Base-by-base conservation (phyloP, 1,140 invertebrate species). In the Hycleus phaleratus region DNA sequence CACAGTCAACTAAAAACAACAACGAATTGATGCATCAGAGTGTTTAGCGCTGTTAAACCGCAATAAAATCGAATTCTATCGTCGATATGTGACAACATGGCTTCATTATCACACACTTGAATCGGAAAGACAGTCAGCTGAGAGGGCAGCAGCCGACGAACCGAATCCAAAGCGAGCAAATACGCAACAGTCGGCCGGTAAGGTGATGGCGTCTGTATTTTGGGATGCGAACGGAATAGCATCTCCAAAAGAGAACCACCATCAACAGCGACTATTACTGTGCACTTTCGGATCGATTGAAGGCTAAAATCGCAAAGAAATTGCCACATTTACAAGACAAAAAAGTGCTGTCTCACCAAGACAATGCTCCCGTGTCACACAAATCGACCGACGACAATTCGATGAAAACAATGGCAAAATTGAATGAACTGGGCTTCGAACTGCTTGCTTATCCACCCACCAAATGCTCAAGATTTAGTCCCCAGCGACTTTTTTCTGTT, bases 81-180 rank as follows among this genome's bases (percentile, higher is more conserved):
- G 43, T 4, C 43, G 3, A 44, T 10, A 44, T 44, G 43, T 44
- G 43, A 44, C 43, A 11, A 24, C n/a, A 24, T 12, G 43, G 43
- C 62, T 49, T 32, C 32, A 32, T 2, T 32, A 32, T 32, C 3
- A 66, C 61, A 66, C 61, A 26, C 68, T 67, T 49, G 71, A 75
- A 56, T 66, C 68, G 26, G 73, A 70, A 60, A 74, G 63, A 58
- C 68, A 72, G 70, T 66, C 42, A 68, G 69, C 64, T 59, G 67
- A 32, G 55, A 67, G 61, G 65, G 61, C 58, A 69, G 59, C 40
- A 57, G 55, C 40, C 53, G 66, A 65, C 47, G 64, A 72, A 70
- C 45, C 25, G 8, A 47, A 49, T 60, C 63, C 61, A 52, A 69
- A 69, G 56, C 65, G 68, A 26, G 47, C 54, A 26, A 65, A 64